Percentiles rank a stretch among this genome's conserved stretches.
Conservation (phyloP, 64 coral and sea anemone genomes). For the Montipora cactus region DNA sequence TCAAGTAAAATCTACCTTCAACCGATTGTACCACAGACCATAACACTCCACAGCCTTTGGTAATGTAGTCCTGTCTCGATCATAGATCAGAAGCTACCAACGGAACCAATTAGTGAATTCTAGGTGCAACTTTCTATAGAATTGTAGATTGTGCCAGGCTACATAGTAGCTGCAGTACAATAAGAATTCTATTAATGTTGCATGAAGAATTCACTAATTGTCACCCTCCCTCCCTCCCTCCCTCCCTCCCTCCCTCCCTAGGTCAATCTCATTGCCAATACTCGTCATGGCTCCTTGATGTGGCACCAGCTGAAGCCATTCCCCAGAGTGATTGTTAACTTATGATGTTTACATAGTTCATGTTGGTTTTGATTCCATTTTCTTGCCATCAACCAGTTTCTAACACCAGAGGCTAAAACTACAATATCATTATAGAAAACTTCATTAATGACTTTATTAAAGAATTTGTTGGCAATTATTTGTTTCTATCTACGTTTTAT, state of each 20-base stretch:
- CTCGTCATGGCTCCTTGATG: too few species aligned
- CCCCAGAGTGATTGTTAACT: neutral
- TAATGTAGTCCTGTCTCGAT: neutral
- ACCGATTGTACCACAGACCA: conserved; percentile 21
- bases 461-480: neutral
- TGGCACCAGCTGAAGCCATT: too few species aligned
- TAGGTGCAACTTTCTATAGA: neutral
- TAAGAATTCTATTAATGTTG: conserved; percentile 3
- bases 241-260: too few species aligned
- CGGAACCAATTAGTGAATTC: conserved; percentile 9
- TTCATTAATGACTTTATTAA: too few species aligned
- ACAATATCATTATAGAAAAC: too few species aligned
- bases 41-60: neutral
- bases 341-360: neutral
- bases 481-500: neutral
- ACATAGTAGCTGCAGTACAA: neutral
- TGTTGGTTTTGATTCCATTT: too few species aligned
- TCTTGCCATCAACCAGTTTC: too few species aligned
- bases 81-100: neutral
- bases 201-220: conserved; percentile 13
- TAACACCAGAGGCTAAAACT: too few species aligned
- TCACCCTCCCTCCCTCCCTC: too few species aligned
- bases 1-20: conserved; percentile 51
- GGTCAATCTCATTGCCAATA: too few species aligned
- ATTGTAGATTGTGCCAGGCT: conserved; percentile 5